Conservation (phyloP, 2,797 vertebrate genomes). For the Sebastes aleutianus region DNA sequence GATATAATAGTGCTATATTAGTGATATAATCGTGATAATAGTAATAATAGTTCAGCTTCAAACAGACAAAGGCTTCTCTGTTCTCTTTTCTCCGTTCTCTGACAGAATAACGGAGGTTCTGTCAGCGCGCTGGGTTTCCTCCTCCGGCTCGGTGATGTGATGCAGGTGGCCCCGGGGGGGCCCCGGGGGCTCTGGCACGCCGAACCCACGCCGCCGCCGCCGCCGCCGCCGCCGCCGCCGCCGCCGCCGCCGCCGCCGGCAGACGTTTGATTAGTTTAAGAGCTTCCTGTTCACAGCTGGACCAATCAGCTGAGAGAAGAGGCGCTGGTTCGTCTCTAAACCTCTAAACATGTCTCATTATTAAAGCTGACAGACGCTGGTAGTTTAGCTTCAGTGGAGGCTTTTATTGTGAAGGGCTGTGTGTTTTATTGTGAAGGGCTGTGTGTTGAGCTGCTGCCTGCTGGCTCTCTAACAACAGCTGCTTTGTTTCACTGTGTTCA, state of each 20-base stretch:
- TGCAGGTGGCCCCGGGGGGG: conserved; percentile 38
- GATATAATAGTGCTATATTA: too few relatives aligned
- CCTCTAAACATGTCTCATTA: too few relatives aligned
- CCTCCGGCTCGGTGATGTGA: conserved; percentile 45
- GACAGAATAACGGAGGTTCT: conserved; percentile 26
- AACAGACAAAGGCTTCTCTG: too few relatives aligned
- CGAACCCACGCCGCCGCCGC: too few relatives aligned
- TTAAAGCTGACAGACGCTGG: too few relatives aligned
- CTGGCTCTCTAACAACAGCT: conserved; percentile 3
- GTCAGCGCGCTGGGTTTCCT: conserved; percentile 44
- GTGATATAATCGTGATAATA: too few relatives aligned
- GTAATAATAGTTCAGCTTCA: too few relatives aligned
- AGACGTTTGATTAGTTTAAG: not conserved
- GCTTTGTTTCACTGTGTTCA: conserved; percentile 1
- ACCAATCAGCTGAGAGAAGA: not conserved
- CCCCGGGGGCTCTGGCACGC: not conserved
- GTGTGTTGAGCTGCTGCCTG: not conserved
- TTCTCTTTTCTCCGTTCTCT: too few relatives aligned
- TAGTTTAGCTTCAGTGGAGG: too few relatives aligned
- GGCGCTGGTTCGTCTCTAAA: not conserved
- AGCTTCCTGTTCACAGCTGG: conserved; percentile 6
- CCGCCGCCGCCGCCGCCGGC: not conserved
- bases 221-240: too few relatives aligned
- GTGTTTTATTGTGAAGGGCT: not conserved
- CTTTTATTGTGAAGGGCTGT: not conserved